Evolutionary conservation across 2,113 vertebrate genomes (phyloP), one percentile per base, ranked within the genome.

Genomic region (Crotalus helleri): DNA sequence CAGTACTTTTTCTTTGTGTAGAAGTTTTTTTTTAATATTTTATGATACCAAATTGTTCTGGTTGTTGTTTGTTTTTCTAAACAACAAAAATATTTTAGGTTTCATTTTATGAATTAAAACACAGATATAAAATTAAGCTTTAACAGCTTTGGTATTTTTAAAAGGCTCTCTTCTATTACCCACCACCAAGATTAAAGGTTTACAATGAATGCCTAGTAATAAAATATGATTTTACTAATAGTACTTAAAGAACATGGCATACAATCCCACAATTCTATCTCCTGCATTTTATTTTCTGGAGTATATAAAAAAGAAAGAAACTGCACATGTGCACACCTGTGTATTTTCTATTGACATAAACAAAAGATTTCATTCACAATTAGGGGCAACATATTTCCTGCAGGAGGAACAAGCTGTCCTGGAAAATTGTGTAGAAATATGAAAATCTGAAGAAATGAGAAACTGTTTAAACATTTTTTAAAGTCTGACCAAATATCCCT

Each of bases 401-500:
- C 19, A 19, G 9, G 61, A n/a, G 33, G 24, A 64, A 64, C 39
- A 19, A 54, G 61, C 29, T 85, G 9, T 39, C 1, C 26, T 90
- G 53, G 92, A 4, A 58, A 93, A 94, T 95, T 91, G 94, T 95
- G 89, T 94, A 55, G 89, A 57, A 49, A 24, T 58, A 49, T 59
- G 54, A 89, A 81, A 64, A 90, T 24, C 85, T 87, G n/a, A 87
- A 58, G 44, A 88, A 90, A 39, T 53, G 11, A 85, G 4, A 81
- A 90, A 26, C 17, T 61, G 54, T 90, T 59, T 57, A 6, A n/a
- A 51, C 7, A 24, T 15, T 59, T 15, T 90, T 23, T 26, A 85
- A 92, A 93, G 94, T 19, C 46, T 86, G 95, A 74, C 5, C 33
- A 46, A 92, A 55, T 90, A 91, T 94, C 96, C 94, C 95, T 92